Base-by-base conservation (phyloP, 2,113 vertebrate genomes). In the Crotophaga sulcirostris region DNA sequence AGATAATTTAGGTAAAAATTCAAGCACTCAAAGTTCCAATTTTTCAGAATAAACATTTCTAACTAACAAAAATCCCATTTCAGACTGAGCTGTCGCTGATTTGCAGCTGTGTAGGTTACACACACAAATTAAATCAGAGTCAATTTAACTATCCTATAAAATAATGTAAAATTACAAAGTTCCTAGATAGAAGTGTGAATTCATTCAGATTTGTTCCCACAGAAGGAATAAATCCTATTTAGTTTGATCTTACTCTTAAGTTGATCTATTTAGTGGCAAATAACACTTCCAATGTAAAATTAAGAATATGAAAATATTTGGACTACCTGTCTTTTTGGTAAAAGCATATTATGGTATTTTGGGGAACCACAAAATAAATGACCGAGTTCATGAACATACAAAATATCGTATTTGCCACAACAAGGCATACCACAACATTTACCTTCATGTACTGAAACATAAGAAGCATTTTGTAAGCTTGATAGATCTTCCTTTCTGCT, bases 11-110 rank as follows among this genome's bases (percentile, higher is more conserved):
- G 81, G 42, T 91, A 58, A 90, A 96, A 54, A 95, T 93, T 92
- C 74, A 91, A 81, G 10, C 31, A 86, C 42, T 58, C 40, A 93
- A 94, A 94, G 25, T 74, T 95, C 95, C 69, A 76, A 13, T 94
- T 96, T 97, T 86, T 92, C 86, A 86, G 64, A 96, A 91, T 86
- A 94, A 96, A 90, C 13, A 94, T 67, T 74, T 60, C 23, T 87
- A 96, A 76, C 45, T 42, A 87, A 95, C 25, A 93, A 95, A 94
- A 85, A 33, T 80, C 4, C 40, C 23, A 84, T 85, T 95, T 96
- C 42, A 79, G n/a, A 87, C 95, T 64, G 94, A 92, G 63, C 3
- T 84, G 51, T 79, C 73, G 89, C 38, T 91, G n/a, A 94, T 95
- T 79, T 97, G 58, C 54, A 68, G 82, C 70, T 29, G 59, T 63